Conservation (phyloP, 2,113 vertebrate genomes). For the Chlamydotis undulata region DNA sequence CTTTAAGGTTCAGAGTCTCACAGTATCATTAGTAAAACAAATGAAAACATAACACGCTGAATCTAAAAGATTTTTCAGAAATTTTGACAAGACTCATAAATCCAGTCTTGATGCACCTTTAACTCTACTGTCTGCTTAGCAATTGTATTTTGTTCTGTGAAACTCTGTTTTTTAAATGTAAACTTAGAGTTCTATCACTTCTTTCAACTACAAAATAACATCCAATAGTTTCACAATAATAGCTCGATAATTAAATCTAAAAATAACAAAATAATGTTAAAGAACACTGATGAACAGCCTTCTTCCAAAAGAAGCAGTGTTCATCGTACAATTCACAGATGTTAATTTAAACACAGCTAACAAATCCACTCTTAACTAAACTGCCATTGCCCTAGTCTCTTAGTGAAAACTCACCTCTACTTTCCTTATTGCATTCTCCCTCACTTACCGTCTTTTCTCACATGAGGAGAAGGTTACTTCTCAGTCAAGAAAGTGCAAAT, state of each 20-base stretch:
- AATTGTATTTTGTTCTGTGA: background rate
- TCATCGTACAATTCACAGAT: background rate
- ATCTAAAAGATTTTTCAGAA: background rate
- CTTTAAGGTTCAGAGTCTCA: background rate
- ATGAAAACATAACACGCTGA: background rate
- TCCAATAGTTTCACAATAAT: background rate
- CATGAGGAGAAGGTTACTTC: background rate
- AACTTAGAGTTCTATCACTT: background rate
- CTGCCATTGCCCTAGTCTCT: background rate
- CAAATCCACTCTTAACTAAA: background rate
- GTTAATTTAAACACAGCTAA: background rate
- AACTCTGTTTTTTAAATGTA: background rate
- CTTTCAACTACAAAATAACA: background rate
- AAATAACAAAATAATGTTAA: background rate
- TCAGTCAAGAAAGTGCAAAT: background rate
- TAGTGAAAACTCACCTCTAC: background rate
- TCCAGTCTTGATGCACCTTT: background rate
- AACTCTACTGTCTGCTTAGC: background rate
- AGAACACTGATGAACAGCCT: background rate
- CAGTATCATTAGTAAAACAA: background rate
- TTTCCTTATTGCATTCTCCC: background rate
- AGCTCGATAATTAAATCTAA: background rate
- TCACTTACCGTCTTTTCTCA: background rate
- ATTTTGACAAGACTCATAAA: background rate
- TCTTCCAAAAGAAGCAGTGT: background rate